These are phyloP conservation scores for Lasius platythorax DNA, from an alignment of 2,888 invertebrate species.

Conservation along the genomic window DNA sequence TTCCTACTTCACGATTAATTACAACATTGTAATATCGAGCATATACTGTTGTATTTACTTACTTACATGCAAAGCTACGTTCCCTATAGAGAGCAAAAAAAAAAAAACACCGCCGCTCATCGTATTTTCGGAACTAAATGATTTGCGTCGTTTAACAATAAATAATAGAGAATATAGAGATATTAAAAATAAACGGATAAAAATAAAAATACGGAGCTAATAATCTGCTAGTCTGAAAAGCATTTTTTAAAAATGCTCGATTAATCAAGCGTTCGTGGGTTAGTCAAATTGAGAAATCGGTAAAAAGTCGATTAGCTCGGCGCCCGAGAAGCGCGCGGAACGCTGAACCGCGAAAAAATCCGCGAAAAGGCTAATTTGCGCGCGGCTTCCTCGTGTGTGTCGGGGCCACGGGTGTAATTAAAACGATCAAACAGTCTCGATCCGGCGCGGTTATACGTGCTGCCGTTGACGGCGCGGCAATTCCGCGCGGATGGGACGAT, in stretches of 20 bases:
- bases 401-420: conserved; percentile 67
- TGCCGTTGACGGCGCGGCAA: conserved; percentile 44
- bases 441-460: conserved; percentile 25
- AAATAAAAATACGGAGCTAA: neutral
- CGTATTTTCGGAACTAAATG: neutral
- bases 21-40: conserved; percentile 23
- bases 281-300: conserved; percentile 22
- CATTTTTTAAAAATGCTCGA: neutral
- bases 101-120: neutral
- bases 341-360: neutral
- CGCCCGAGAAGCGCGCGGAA: neutral
- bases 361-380: conserved; percentile 37
- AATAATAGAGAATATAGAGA: neutral
- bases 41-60: conserved; percentile 6
- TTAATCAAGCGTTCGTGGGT: conserved; percentile 8
- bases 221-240: neutral
- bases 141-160: neutral
- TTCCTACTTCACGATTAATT: conserved; percentile 45
- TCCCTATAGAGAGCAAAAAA: neutral
- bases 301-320: conserved; percentile 33
- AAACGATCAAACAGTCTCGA: conserved; percentile 64
- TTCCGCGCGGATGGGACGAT: conserved; percentile 56
- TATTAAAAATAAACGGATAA: neutral
- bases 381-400: conserved; percentile 42
- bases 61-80: conserved; percentile 11